These are phyloP conservation scores for Galerucella pusilla DNA, from an alignment of 2,888 invertebrate species.

Conservation along the genomic window DNA sequence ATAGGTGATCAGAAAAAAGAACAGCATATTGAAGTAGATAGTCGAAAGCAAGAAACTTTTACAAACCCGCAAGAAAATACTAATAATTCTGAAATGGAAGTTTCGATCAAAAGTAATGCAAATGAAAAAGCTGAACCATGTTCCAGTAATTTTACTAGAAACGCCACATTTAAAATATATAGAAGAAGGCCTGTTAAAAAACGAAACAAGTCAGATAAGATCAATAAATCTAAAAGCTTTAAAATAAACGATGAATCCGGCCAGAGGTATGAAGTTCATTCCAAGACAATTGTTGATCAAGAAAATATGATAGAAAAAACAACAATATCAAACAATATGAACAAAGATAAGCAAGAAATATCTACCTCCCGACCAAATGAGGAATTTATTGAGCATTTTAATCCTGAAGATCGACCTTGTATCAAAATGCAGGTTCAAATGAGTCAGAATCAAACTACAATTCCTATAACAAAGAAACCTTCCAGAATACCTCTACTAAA, in stretches of 20 bases:
- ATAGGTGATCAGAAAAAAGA: not conserved
- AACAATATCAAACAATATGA: slow-evolving; percentile 9
- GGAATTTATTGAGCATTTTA: not conserved
- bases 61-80: not conserved
- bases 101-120: not conserved
- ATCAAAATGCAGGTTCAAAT: slow-evolving; percentile 50
- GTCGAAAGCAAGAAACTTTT: too few species aligned
- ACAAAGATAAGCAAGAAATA: slow-evolving; percentile 46
- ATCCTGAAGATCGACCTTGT: too few species aligned
- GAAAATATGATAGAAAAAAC: not conserved
- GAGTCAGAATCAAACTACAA: slow-evolving; percentile 56
- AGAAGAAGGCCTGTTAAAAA: slow-evolving; percentile 21
- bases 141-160: not conserved
- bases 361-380: slow-evolving; percentile 51
- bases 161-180: slow-evolving; percentile 19
- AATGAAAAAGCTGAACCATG: not conserved
- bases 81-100: not conserved
- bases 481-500: slow-evolving; percentile 62
- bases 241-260: not conserved
- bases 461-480: slow-evolving; percentile 53
- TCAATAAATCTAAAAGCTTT: slow-evolving; percentile 4
- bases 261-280: too few species aligned
- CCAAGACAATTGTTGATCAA: too few species aligned
- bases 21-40: not conserved
- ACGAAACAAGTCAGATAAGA: slow-evolving; percentile 6